A percentile compares a stretch with the other conserved stretches of the same genome.
phyloP scores from a whole-genome alignment of 2,113 vertebrate genomes.

The Ginglymostoma cirratum region DNA sequence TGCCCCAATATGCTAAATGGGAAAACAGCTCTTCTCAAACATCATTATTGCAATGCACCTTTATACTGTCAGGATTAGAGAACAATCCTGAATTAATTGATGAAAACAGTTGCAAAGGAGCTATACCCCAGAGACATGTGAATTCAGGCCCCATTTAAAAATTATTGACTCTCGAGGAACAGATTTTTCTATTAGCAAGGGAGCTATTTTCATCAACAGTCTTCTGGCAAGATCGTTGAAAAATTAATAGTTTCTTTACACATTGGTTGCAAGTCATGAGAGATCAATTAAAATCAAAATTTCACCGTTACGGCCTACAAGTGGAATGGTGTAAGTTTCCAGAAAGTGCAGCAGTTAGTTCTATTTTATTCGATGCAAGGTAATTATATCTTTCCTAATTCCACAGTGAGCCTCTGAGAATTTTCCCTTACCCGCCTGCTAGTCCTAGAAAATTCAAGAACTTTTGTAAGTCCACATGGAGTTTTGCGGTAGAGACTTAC shows the following conservation, averaged over 20 bases:
- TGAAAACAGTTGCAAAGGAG: background rate
- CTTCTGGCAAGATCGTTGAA: constrained; percentile 23
- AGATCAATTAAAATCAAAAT: constrained; percentile 32
- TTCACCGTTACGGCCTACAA: constrained; percentile 17
- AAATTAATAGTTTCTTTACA: constrained; percentile 36
- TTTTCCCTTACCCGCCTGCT: background rate
- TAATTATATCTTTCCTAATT: constrained; percentile 13
- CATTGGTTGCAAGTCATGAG: constrained; percentile 16
- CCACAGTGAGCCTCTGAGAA: background rate
- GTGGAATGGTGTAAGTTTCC: constrained; percentile 19
- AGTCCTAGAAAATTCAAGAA: background rate
- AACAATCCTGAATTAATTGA: background rate
- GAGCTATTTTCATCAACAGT: constrained; percentile 17
- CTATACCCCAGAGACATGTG: background rate
- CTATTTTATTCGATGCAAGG: background rate
- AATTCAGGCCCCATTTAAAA: constrained; percentile 1
- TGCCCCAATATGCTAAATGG: background rate
- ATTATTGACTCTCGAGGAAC: constrained; percentile 25
- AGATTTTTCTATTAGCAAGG: constrained; percentile 34
- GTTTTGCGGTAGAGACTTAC: background rate
- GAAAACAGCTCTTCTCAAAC: background rate
- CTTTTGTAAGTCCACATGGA: background rate
- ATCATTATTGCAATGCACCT: background rate
- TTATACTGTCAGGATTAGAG: background rate
- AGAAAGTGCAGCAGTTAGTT: background rate